Base-by-base conservation (phyloP, 2,113 vertebrate species). In the Panthera uncia region DNA sequence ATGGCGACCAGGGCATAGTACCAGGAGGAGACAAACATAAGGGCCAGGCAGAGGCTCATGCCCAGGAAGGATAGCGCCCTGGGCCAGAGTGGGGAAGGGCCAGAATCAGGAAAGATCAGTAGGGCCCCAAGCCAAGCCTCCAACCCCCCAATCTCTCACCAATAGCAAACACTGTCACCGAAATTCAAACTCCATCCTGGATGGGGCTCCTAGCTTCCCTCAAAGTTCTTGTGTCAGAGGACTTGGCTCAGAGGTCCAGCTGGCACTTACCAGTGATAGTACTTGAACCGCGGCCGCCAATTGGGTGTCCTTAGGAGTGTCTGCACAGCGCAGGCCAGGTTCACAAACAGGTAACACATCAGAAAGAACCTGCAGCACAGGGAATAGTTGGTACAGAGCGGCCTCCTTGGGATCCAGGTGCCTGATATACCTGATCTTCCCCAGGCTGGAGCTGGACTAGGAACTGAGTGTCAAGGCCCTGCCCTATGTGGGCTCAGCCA, bases 11-110 rank as follows among this genome's bases (percentile, higher is more conserved):
- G 99, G 52, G 99, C 99, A 5, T 99, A 99, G 98, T 99, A 99
- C 99, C 99, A 99, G 89, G 99, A 99, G 2, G 99, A 99, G 98
- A 99, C 99, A 98, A 99, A 99, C 99, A 99, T 99, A 73, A 99
- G 99, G 10, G 99, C 99, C 97, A 99, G 98, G 97, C 99, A 99
- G 98, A 99, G 99, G 96, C 99, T 99, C 99, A 99, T 99, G 65
- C 99, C 99, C 78, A 99, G 98, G 97, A 99, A 99, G 15, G 99
- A 99, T 55, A 99, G 98, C 0, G 99, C 98, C 99, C 99, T 99
- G 95, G 45, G 57, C 18, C 74, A 57, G 86, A 80, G n/a, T 13
- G 15, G 55, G 38, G 7, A 68, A 50, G 23, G 38, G 5, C 52
- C 78, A 89, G 69, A 95, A 52, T 98, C 65, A 98, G 92, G 83